Conservation (phyloP, 2,113 vertebrate genomes). For the Albula glossodonta region DNA sequence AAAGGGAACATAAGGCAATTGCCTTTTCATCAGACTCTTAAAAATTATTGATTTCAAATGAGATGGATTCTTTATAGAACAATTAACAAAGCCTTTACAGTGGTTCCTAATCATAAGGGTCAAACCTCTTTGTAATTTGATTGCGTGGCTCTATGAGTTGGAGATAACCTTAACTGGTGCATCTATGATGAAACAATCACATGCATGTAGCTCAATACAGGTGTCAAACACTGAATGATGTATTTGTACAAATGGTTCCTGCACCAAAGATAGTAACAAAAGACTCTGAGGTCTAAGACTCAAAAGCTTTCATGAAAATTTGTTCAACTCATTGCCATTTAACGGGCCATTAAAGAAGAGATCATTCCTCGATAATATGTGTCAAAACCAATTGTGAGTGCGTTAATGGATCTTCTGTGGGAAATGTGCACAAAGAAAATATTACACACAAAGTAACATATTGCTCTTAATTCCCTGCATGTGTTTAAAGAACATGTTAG, state of each 20-base stretch:
- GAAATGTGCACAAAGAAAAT: not conserved
- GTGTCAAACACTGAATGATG: not conserved
- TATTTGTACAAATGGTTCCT: no score
- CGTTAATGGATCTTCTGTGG: not conserved
- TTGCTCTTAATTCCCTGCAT: conserved; percentile 10
- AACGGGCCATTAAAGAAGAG: not conserved
- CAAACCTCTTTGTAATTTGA: not conserved
- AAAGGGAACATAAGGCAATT: not conserved
- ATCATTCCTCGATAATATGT: not conserved
- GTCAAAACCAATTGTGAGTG: not conserved
- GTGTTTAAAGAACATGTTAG: not conserved
- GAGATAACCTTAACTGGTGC: not conserved
- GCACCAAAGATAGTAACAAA: not conserved
- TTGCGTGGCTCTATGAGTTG: not conserved
- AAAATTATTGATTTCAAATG: not conserved
- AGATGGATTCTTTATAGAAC: not conserved
- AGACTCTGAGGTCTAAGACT: not conserved
- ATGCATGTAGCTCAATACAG: not conserved
- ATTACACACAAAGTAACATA: not conserved
- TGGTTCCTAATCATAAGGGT: not conserved
- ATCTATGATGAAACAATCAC: not conserved
- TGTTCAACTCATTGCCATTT: not conserved
- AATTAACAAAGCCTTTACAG: not conserved
- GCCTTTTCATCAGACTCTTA: not conserved
- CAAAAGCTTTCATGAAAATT: not conserved